Evolutionary conservation across 2,797 vertebrate species (phyloP), one percentile per base, ranked within the genome.

Genomic region (Xyrichtys novacula): DNA sequence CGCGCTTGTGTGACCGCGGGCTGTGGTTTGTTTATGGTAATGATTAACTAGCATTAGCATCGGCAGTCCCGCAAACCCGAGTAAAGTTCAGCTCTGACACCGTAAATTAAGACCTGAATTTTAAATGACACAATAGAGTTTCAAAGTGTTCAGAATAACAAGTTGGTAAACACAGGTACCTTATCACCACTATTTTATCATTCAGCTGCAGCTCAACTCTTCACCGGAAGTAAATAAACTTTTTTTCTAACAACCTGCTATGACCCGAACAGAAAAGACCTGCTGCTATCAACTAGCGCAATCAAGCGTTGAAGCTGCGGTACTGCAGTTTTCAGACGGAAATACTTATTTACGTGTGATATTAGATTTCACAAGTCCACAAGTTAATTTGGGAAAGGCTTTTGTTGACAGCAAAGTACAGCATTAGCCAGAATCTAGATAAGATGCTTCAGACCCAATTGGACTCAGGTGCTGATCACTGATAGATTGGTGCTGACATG

Each of bases 171-270:
- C 3, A 28, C 1, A 3, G 2, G 84, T 88, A 89, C 85, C 88
- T 85, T 74, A 50, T 75, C 48, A 71, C 16, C 59, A 62, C 78
- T 80, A 87, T 49, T 70, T 71, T 74, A 67, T 63, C 85, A 89
- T 84, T 49, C 77, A 72, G 52, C 48, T 17, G 32, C 63, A 44
- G 39, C 31, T 60, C 47, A 76, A 76, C 70, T 43, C 40, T 50
- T 58, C 25, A 65, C 85, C 84, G 89, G 89, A 94, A 91, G 81
- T 87, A 88, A 84, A 90, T 73, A 54, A 76, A 74, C 60, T 43
- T 81, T 71, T 66, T 68, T n/a, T n/a, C n/a, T 34, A 23, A 4
- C 11, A 15, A 2, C 17, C 29, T 48, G 29, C 10, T 40, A 0
- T 5, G 28, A 39, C 3, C 11, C 19, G 4, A 6, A 8, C 4